These are phyloP conservation scores for Sebastes dallii DNA, from an alignment of 2,797 vertebrate species.

Conservation along the genomic window DNA sequence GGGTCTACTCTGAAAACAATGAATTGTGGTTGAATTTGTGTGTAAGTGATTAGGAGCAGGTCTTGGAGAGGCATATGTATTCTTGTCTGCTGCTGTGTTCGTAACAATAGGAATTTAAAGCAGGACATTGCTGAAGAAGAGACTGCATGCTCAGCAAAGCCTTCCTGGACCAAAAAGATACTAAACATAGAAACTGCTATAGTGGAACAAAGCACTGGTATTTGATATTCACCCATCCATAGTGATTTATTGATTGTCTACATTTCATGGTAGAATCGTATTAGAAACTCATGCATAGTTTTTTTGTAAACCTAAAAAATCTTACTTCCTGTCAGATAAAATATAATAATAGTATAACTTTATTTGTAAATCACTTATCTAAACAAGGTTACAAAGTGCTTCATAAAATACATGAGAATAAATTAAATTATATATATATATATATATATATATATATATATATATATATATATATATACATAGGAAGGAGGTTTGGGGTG, in stretches of 20 bases:
- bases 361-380: no score
- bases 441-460: no score
- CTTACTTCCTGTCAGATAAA: neutral
- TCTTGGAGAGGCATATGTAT: neutral
- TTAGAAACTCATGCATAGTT: neutral
- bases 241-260: neutral
- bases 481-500: no score
- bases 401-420: no score
- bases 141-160: constrained; percentile 6
- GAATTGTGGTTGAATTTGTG: neutral
- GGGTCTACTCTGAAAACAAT: neutral
- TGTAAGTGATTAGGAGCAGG: constrained; percentile 6
- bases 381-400: no score
- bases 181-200: neutral
- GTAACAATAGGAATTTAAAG: neutral
- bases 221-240: neutral
- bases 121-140: neutral
- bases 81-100: constrained; percentile 4
- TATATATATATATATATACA: no score
- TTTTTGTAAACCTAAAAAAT: neutral
- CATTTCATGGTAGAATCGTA: neutral
- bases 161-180: neutral
- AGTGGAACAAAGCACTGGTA: neutral
- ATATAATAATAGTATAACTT: no score
- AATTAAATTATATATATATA: no score